Conservation (phyloP, 37 sponge, comb jelly and placozoan genomes). For the Dysidea cf. avara region DNA sequence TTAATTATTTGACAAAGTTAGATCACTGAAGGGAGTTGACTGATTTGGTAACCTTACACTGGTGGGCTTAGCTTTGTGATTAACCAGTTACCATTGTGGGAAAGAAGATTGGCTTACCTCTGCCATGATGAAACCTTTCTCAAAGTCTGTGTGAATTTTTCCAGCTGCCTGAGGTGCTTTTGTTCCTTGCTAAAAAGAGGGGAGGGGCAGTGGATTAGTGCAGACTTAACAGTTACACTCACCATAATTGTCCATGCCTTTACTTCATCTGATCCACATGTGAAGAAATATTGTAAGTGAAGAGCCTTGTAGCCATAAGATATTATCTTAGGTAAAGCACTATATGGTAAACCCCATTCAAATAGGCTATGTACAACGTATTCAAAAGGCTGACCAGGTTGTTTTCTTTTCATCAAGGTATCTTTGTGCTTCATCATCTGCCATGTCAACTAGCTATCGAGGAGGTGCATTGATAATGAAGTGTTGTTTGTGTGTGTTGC, state of each 20-base stretch:
- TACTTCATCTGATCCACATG: slow-evolving; percentile 96
- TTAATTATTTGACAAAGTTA: too few relatives aligned
- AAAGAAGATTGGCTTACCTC: slow-evolving; percentile 52
- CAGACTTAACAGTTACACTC: neutral
- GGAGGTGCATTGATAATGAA: neutral
- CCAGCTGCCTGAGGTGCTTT: slow-evolving; percentile 98
- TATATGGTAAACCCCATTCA: neutral
- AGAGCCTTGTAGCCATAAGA: slow-evolving; percentile 88
- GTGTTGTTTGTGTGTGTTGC: too few relatives aligned
- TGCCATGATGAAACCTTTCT: slow-evolving; percentile 98
- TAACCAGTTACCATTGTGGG: too few relatives aligned
- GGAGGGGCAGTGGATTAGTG: neutral
- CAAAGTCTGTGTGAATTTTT: slow-evolving; percentile 97
- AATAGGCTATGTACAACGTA: too few relatives aligned
- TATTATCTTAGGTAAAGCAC: slow-evolving; percentile 91
- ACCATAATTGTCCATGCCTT: slow-evolving; percentile 91
- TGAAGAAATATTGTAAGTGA: slow-evolving; percentile 96
- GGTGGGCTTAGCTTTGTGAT: too few relatives aligned
- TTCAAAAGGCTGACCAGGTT: slow-evolving; percentile 69
- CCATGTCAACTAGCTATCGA: slow-evolving; percentile 63
- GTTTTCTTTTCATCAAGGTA: slow-evolving; percentile 48
- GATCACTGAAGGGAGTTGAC: too few relatives aligned
- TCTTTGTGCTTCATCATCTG: slow-evolving; percentile 48
- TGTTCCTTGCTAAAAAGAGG: slow-evolving; percentile 69
- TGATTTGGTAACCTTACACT: too few relatives aligned